Conservation (phyloP, 1,140 invertebrate species). For the Micrasema longulum region DNA sequence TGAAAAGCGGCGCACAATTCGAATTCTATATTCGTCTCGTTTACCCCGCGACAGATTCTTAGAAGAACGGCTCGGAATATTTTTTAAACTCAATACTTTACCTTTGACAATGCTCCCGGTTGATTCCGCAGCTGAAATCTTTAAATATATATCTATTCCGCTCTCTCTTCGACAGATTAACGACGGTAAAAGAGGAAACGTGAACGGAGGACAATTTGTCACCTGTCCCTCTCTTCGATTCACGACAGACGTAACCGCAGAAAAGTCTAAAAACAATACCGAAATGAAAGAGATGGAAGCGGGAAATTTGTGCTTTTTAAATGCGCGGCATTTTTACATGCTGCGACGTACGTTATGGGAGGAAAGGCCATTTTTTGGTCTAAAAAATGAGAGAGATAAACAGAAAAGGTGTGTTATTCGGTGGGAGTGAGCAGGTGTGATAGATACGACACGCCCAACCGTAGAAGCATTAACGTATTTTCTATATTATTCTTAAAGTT, state of each 20-base stretch:
- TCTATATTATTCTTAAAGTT: not conserved
- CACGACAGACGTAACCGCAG: slow-evolving; percentile 29
- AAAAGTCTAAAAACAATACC: slow-evolving; percentile 38
- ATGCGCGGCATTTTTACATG: not conserved
- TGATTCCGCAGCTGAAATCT: slow-evolving; percentile 42
- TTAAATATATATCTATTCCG: slow-evolving; percentile 42
- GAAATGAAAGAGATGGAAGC: slow-evolving; percentile 30
- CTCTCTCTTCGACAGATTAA: slow-evolving; percentile 17
- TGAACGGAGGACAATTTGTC: slow-evolving; percentile 38
- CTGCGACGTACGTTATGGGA: slow-evolving; percentile 38
- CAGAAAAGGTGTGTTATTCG: slow-evolving; percentile 24
- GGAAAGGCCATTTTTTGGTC: not conserved
- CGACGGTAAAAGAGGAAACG: slow-evolving; percentile 39
- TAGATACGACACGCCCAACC: slow-evolving; percentile 40
- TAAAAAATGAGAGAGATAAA: slow-evolving; percentile 38
- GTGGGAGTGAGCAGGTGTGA: slow-evolving; percentile 39
- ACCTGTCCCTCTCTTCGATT: slow-evolving; percentile 28
- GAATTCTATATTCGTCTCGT: slow-evolving; percentile 1
- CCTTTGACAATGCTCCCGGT: slow-evolving; percentile 36
- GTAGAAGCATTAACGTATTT: slow-evolving; percentile 2
- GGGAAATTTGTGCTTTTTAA: slow-evolving; percentile 23
- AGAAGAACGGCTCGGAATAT: slow-evolving; percentile 40
- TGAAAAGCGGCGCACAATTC: no score
- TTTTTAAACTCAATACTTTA: slow-evolving; percentile 41
- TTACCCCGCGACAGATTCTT: slow-evolving; percentile 35